Evolutionary conservation across 2,113 vertebrate species (phyloP).

Genomic region (Oenanthe oenanthe): DNA sequence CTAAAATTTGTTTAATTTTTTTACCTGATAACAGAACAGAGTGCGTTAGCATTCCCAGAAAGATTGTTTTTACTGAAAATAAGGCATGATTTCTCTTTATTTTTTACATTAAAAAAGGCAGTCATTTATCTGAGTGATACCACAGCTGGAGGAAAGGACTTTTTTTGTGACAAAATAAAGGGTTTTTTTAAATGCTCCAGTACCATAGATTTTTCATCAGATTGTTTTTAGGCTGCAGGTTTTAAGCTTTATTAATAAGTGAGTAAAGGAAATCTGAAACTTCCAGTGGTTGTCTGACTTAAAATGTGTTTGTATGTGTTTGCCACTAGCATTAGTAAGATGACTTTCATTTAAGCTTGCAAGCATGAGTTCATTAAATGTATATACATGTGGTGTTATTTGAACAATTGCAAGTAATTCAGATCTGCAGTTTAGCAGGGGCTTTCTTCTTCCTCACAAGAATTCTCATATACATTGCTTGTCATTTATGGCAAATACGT

Average conservation of each 20-base stretch:
- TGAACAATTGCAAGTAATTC: neutral
- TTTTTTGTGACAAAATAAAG: neutral
- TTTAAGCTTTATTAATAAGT: neutral
- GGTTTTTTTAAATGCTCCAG: neutral
- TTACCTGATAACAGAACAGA: neutral
- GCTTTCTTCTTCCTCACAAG: neutral
- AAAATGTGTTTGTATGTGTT: neutral
- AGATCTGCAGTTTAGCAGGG: neutral
- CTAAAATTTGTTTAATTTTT: neutral
- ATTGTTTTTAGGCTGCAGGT: neutral
- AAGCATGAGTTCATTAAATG: neutral
- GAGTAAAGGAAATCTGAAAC: neutral
- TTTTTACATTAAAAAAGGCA: neutral
- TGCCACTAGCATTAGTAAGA: neutral
- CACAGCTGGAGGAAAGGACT: neutral
- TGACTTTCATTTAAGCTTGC: neutral
- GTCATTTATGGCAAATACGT: neutral
- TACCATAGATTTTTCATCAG: neutral
- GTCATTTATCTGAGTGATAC: neutral
- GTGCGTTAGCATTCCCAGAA: neutral
- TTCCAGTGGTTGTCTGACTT: neutral
- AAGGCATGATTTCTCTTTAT: neutral
- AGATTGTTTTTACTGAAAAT: neutral
- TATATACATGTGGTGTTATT: neutral
- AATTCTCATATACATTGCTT: neutral